Conservation (phyloP, 2,113 vertebrate genomes). For the Heterotis niloticus region DNA sequence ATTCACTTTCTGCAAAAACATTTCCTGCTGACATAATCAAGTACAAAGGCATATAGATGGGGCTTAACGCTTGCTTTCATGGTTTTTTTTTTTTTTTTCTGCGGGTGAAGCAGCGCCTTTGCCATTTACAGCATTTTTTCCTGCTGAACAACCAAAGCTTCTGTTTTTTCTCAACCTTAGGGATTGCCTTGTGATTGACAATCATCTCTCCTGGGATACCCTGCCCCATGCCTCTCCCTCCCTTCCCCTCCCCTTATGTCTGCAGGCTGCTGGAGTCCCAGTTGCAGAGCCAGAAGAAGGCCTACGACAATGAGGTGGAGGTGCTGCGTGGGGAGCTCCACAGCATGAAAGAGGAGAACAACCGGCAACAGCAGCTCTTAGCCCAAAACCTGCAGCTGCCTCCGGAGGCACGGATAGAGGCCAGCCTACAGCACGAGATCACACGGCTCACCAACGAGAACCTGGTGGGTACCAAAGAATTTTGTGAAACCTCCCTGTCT, state of each 20-base stretch:
- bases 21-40: not conserved
- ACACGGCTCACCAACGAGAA: slow-evolving; percentile 96
- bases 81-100: not conserved
- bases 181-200: not conserved
- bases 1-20: not conserved
- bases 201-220: not conserved
- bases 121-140: not conserved
- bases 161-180: slow-evolving; percentile 1
- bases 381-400: slow-evolving; percentile 96
- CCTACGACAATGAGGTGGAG: slow-evolving; percentile 83
- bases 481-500: not conserved
- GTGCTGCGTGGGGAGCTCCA: slow-evolving; percentile 85
- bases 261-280: slow-evolving; percentile 87
- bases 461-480: slow-evolving; percentile 68
- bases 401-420: slow-evolving; percentile 91
- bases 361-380: slow-evolving; percentile 92
- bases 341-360: slow-evolving; percentile 92
- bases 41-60: slow-evolving; percentile 11
- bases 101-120: not conserved
- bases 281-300: slow-evolving; percentile 85
- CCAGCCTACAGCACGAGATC: slow-evolving; percentile 96
- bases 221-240: not conserved
- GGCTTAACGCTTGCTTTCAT: slow-evolving; percentile 43
- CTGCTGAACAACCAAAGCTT: slow-evolving; percentile 8
- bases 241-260: slow-evolving; percentile 36